Evolutionary conservation across 2,888 invertebrate genomes (phyloP), one percentile per base, ranked within the genome.

Genomic region (Steinernema scapterisci): DNA sequence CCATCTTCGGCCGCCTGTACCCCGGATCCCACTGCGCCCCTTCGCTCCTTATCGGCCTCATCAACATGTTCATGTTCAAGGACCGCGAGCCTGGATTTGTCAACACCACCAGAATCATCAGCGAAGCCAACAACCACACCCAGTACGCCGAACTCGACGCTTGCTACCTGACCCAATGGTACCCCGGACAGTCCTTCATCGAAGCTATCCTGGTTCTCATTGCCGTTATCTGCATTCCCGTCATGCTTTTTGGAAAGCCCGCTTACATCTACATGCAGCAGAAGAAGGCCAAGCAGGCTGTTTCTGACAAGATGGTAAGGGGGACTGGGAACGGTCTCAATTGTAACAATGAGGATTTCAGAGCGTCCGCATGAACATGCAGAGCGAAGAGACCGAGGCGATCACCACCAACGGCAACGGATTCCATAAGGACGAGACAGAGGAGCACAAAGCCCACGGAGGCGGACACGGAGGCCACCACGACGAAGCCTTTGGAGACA

Each of bases 401-500:
- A 79, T 85, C 45, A 76, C 80, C 63, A 72, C 63, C 72, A 86
- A 86, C 74, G 86, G 86, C 19, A 79, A 79, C 70, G 77, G 78
- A 11, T 79, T 81, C 70, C 72, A 73, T 25, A 70, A 76, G 43
- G 56, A 75, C 19, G 21, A 45, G 70, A 75, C 78, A 21, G 75
- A 77, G 21, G 77, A 79, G 54, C 72, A 63, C 44, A 52, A 54
- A 7, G 13, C 43, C 43, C 54, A 54, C 23, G 74, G 52, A 7
- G 73, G 73, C n/a, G 74, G 74, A 27, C 75, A 74, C 27, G 75
- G 75, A 9, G 73, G 73, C n/a, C 75, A 75, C 70, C 77, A 77
- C 27, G 77, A 77, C 70, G 77, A 77, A 52, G 43, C 75, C 27
- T 76, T 54, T 89, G 91, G 92, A 0, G 97, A 97, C 88, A 90